Evolutionary conservation across 2,113 vertebrate genomes (phyloP).

Genomic region (Glareola pratincola): DNA sequence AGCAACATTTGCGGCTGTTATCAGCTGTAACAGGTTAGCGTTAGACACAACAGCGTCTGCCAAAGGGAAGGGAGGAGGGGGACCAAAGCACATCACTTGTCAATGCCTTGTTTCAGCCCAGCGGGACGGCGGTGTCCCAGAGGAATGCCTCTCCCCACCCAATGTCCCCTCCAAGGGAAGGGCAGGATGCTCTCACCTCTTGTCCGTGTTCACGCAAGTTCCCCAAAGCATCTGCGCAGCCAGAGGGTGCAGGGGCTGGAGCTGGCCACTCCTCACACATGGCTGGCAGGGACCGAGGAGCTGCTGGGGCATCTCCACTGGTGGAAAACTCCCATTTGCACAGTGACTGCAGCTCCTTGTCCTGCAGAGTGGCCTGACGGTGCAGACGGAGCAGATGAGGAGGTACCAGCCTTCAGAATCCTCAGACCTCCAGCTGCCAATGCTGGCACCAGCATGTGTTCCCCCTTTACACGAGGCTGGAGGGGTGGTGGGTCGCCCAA

Average conservation of each 20-base stretch:
- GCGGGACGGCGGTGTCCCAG: accelerated
- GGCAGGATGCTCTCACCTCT: background rate
- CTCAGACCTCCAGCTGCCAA: background rate
- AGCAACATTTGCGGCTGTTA: background rate
- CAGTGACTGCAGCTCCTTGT: accelerated
- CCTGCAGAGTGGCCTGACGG: background rate
- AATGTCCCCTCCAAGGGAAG: accelerated
- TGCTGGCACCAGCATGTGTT: background rate
- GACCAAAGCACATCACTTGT: background rate
- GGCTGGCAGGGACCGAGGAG: background rate
- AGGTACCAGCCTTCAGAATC: background rate
- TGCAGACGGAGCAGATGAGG: accelerated
- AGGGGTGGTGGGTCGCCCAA: background rate
- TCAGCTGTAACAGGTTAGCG: background rate
- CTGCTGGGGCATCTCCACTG: accelerated
- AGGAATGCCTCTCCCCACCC: background rate
- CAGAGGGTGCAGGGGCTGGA: accelerated
- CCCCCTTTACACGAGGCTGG: background rate
- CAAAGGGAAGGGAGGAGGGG: background rate
- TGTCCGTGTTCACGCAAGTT: no score
- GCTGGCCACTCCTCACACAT: background rate
- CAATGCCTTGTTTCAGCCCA: background rate
- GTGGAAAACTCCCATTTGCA: background rate
- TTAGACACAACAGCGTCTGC: background rate
- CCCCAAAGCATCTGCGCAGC: background rate